Evolutionary conservation across 2,888 invertebrate genomes (phyloP), one percentile per base, ranked within the genome.

Genomic region (Zaprionus lineosus): DNA sequence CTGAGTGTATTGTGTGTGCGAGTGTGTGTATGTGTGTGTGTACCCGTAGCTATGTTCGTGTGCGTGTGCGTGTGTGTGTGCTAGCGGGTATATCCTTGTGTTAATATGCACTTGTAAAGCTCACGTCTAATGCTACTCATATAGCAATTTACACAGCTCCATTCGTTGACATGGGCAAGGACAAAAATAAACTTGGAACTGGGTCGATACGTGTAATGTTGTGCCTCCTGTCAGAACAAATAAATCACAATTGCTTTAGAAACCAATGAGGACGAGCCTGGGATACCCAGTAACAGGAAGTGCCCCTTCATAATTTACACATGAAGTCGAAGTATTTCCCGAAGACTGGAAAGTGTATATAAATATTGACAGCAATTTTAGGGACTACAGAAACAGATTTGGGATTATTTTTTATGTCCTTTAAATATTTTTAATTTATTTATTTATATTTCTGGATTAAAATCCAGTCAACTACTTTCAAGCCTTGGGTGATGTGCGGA

Each of bases 71-170:
- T 44, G 15, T 26, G 14, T 28, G 19, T 21, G 14, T 12, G 31
- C 36, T 15, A 14, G 31, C 31, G 29, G 15, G 5, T 33, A 11
- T 24, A 2, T 31, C 11, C 46, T 24, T 11, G 24, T 51, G 55
- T 67, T 75, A 72, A 75, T 75, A 58, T 79, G 55, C 60, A 75
- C 51, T 64, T 61, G 52, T 66, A 36, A 31, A 51, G 55, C 36
- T 39, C 40, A 41, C 41, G 15, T 48, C 56, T 53, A 41, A 52
- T 61, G 62, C 61, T 31, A 44, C 52, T 58, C 47, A 64, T 60
- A 43, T 40, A 36, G 50, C 67, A 62, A 66, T 75, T 73, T 75
- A 52, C 58, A 74, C 51, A 60, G 39, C 26, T 53, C 39, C 39
- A 60, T 47, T 31, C 34, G 40, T 36, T 47, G 36, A 50, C 53